Evolutionary conservation across 1,140 invertebrate species (phyloP).

Genomic region (Neoseiulus cucumeris): DNA sequence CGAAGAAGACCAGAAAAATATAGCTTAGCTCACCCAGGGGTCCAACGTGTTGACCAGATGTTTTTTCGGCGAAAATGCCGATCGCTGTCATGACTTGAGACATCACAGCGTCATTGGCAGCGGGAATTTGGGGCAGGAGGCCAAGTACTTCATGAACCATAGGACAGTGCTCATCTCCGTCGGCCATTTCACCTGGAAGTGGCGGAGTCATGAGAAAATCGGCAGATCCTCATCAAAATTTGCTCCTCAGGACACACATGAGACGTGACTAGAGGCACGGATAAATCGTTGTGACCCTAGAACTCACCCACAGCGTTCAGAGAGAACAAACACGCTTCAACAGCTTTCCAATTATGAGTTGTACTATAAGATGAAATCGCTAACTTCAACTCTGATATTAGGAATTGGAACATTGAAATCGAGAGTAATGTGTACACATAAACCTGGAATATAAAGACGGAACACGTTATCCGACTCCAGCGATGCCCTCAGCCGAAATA

Average conservation of each 20-base stretch:
- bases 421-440: background rate
- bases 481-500: background rate
- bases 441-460: background rate
- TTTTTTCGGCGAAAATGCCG: background rate
- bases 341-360: background rate
- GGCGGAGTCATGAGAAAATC: too few relatives aligned
- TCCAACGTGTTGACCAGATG: background rate
- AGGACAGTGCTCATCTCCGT: background rate
- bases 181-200: background rate
- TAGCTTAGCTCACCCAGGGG: background rate
- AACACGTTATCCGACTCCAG: background rate
- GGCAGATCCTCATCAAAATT: too few relatives aligned
- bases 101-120: background rate
- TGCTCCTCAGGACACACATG: too few relatives aligned
- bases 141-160: background rate
- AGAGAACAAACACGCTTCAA: background rate
- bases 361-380: background rate
- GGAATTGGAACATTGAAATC: background rate
- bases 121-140: background rate
- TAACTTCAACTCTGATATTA: background rate
- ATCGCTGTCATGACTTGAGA: slow-evolving; percentile 1
- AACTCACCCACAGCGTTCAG: background rate
- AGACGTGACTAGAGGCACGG: too few relatives aligned
- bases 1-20: too few relatives aligned
- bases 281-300: background rate